phyloP scores from a whole-genome alignment of 1,140 invertebrate species.

The Drosophila miranda region DNA sequence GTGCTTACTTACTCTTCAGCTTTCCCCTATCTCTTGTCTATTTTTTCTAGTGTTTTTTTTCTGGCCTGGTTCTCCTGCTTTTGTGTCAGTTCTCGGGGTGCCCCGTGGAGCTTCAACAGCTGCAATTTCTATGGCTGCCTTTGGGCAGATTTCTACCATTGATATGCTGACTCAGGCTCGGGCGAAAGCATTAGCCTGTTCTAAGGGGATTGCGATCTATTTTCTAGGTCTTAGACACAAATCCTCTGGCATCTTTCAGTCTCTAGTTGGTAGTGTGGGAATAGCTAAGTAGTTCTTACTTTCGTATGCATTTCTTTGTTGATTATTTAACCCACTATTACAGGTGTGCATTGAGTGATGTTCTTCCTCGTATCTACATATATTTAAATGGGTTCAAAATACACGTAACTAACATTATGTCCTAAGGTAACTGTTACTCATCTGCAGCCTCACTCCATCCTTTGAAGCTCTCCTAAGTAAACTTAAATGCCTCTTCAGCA shows the following conservation, averaged over 20 bases:
- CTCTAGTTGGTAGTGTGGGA: constrained; percentile 1
- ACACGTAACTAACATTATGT: no score
- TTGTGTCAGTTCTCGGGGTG: constrained; percentile 61
- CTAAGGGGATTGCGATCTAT: constrained; percentile 26
- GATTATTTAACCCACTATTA: no score
- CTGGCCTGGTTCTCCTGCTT: constrained; percentile 69
- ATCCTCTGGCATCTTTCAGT: constrained; percentile 13
- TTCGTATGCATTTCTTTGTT: no score
- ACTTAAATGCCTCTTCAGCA: no score
- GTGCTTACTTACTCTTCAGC: constrained; percentile 1
- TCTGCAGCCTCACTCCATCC: no score
- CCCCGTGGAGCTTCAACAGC: constrained; percentile 37
- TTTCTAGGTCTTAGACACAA: constrained; percentile 7
- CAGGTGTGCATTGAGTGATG: no score
- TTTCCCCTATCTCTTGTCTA: background rate
- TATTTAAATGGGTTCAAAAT: constrained; percentile 2
- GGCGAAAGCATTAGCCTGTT: constrained; percentile 28
- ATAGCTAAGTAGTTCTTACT: no score
- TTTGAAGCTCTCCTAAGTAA: no score
- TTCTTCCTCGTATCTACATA: background rate
- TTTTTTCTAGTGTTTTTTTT: constrained; percentile 15
- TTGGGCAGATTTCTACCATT: constrained; percentile 46
- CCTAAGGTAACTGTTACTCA: no score
- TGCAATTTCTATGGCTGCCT: constrained; percentile 57
- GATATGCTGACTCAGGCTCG: constrained; percentile 44